A percentile compares a stretch with the other conserved stretches of the same genome.
phyloP scores from a whole-genome alignment of 92 coral and sea anemone species.

The Hydrozoanthus gracilis region DNA sequence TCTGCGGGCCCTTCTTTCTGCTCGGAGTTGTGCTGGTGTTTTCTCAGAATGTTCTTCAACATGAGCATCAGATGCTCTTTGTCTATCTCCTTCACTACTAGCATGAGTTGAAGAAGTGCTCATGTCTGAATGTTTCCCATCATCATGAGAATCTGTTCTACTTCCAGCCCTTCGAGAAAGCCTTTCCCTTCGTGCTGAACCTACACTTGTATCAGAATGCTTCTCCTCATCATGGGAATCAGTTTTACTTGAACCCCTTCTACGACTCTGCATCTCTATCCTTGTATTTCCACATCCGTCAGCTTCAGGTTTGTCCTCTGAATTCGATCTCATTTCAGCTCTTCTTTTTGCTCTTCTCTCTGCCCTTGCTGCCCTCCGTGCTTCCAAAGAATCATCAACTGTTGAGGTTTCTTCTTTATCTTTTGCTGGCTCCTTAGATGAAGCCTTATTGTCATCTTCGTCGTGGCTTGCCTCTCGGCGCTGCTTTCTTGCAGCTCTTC shows the following conservation, averaged over 20 bases:
- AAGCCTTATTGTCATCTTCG: constrained; percentile 10
- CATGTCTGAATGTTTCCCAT: not conserved
- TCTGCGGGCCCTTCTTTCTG: constrained; percentile 35
- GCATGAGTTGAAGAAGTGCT: constrained; percentile 10
- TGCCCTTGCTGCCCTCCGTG: constrained; percentile 69
- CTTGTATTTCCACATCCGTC: constrained; percentile 48
- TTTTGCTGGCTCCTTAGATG: not conserved
- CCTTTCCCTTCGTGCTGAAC: not conserved
- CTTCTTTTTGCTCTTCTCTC: constrained; percentile 75
- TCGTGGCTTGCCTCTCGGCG: constrained; percentile 27
- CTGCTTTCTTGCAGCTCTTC: constrained; percentile 19
- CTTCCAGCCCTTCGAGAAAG: not conserved
- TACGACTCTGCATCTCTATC: constrained; percentile 18
- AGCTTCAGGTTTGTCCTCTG: constrained; percentile 50
- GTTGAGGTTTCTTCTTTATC: not conserved
- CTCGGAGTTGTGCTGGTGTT: not conserved
- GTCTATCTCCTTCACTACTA: not conserved
- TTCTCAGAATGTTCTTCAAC: constrained; percentile 30
- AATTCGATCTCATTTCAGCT: constrained; percentile 43
- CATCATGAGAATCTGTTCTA: constrained; percentile 34
- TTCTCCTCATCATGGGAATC: constrained; percentile 45
- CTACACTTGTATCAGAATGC: constrained; percentile 19
- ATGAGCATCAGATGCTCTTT: constrained; percentile 9
- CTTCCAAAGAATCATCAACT: constrained; percentile 7
- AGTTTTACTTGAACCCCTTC: constrained; percentile 29